A percentile compares a stretch with the other conserved stretches of the same genome.
These are phyloP conservation scores for Aethes cnicana DNA, from an alignment of 2,888 invertebrate genomes.

Conservation along the genomic window DNA sequence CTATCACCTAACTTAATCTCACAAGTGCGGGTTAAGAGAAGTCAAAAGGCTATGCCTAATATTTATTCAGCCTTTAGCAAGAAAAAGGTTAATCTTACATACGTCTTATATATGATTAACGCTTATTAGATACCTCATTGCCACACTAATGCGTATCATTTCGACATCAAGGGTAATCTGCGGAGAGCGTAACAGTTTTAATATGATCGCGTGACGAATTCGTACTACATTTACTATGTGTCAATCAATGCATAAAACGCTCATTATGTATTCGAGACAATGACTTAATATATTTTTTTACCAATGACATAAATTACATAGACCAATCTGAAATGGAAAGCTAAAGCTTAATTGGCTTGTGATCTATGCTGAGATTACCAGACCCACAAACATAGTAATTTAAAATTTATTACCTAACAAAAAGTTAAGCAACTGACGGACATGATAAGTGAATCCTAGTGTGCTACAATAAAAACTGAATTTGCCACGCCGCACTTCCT, in stretches of 20 bases:
- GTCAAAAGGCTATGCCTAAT: too few relatives aligned
- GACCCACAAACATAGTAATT: slow-evolving; percentile 1
- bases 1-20: too few relatives aligned
- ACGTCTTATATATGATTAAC: too few relatives aligned
- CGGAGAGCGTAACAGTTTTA: slow-evolving; percentile 4
- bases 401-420: slow-evolving; percentile 13
- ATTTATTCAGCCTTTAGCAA: too few relatives aligned
- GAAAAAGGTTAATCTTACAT: too few relatives aligned
- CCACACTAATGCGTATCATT: slow-evolving; percentile 10
- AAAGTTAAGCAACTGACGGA: slow-evolving; percentile 25
- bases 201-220: slow-evolving; percentile 17
- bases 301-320: slow-evolving; percentile 9
- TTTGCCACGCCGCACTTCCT: slow-evolving; percentile 57
- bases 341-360: slow-evolving; percentile 5
- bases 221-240: slow-evolving; percentile 4
- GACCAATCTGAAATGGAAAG: slow-evolving; percentile 17
- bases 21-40: too few relatives aligned
- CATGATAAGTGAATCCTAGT: slow-evolving; percentile 28
- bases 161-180: slow-evolving; percentile 7
- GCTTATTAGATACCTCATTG: slow-evolving; percentile 7
- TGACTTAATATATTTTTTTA: slow-evolving; percentile 13
- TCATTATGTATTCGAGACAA: slow-evolving; percentile 14
- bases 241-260: slow-evolving; percentile 9
- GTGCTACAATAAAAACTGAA: slow-evolving; percentile 36
- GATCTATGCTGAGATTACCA: slow-evolving; percentile 1